These are phyloP conservation scores for Drosophila pseudoananassae DNA, from an alignment of 1,140 invertebrate species.

Conservation along the genomic window DNA sequence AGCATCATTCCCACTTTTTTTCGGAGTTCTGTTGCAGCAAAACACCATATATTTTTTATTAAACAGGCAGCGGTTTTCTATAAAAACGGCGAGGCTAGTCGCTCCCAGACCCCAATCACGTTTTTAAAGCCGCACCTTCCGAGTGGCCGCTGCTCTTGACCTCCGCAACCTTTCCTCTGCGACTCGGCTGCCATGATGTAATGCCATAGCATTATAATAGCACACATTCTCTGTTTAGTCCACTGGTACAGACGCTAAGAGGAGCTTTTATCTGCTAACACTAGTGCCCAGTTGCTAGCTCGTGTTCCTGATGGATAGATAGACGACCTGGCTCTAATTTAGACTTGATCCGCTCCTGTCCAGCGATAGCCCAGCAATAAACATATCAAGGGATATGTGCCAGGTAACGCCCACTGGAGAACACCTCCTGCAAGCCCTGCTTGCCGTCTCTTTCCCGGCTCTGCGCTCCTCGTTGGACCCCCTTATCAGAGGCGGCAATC, in stretches of 20 bases:
- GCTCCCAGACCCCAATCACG: slow-evolving; percentile 26
- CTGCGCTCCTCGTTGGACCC: neutral
- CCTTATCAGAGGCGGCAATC: slow-evolving; percentile 74
- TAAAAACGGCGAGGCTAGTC: slow-evolving; percentile 34
- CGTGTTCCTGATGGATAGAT: slow-evolving; percentile 29
- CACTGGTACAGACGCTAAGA: too few species aligned
- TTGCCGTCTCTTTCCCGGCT: neutral
- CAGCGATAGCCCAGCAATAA: slow-evolving; percentile 51
- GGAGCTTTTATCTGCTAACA: slow-evolving; percentile 14
- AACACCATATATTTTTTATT: slow-evolving; percentile 35
- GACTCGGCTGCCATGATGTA: slow-evolving; percentile 25
- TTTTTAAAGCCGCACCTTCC: slow-evolving; percentile 49
- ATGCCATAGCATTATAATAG: slow-evolving; percentile 3
- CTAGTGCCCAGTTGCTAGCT: neutral
- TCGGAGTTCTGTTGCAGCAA: neutral
- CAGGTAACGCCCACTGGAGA: slow-evolving; percentile 52
- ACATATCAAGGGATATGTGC: slow-evolving; percentile 55
- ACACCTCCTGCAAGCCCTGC: neutral
- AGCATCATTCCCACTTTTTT: slow-evolving; percentile 24
- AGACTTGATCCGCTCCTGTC: slow-evolving; percentile 8
- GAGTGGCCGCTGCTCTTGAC: slow-evolving; percentile 46
- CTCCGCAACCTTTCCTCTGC: slow-evolving; percentile 32
- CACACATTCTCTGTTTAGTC: too few species aligned
- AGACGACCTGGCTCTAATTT: slow-evolving; percentile 11
- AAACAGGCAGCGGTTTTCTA: slow-evolving; percentile 57